phyloP scores from a whole-genome alignment of 2,797 vertebrate species.

The Numenius phaeopus region DNA sequence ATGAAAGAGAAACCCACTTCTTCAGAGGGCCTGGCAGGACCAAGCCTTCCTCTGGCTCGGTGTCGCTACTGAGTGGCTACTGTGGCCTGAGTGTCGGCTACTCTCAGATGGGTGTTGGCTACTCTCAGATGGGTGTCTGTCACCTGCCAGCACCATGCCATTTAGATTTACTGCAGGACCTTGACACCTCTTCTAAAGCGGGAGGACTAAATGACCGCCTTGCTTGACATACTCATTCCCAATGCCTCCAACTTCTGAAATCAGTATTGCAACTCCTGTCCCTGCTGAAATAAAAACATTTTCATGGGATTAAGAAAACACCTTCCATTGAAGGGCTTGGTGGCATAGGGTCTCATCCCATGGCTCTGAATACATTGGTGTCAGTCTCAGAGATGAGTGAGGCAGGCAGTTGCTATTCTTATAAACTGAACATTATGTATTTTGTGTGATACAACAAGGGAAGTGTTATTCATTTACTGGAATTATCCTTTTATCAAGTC shows the following conservation, averaged over 20 bases:
- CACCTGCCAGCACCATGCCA: not conserved
- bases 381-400: rapidly evolving
- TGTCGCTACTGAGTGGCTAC: no score
- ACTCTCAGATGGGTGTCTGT: not conserved
- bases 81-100: rapidly evolving
- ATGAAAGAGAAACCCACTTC: not conserved
- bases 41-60: not conserved
- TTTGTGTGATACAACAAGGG: slow-evolving; percentile 24
- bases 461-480: slow-evolving; percentile 75
- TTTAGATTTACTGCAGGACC: not conserved
- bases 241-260: not conserved
- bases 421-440: slow-evolving; percentile 11
- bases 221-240: not conserved
- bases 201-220: not conserved
- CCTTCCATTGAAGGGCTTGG: not conserved
- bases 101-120: not conserved
- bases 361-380: not conserved
- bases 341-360: not conserved
- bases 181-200: not conserved
- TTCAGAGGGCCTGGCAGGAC: not conserved
- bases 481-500: slow-evolving; percentile 73
- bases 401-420: not conserved
- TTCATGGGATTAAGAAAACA: not conserved
- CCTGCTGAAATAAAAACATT: not conserved
- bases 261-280: not conserved